Base-by-base conservation (phyloP, 2,888 invertebrate genomes). In the Amiota communis region DNA sequence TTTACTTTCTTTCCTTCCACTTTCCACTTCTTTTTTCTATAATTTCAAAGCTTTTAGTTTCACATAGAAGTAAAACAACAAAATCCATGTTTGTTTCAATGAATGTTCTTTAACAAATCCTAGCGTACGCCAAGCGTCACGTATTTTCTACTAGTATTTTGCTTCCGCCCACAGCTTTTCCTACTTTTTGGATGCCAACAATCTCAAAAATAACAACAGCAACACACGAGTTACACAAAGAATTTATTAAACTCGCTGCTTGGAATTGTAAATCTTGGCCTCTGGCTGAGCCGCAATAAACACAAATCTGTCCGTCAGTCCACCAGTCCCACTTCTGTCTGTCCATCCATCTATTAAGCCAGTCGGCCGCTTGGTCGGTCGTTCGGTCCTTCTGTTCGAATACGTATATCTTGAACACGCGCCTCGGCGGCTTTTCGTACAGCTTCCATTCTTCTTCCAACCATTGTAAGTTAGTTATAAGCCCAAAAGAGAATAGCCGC, bases 241-340 rank as follows among this genome's bases (percentile, higher is more conserved):
- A 83, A 87, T 87, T 88, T 88, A 88, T 87, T 84, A 80, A 75
- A 78, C 80, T 80, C 80, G 79, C 79, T 86, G 82, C 84, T 79
- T 75, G 78, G 78, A 80, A 80, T 81, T 80, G 78, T 87, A 87
- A 85, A 87, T 87, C 86, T 85, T 76, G 76, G 80, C 79, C 84
- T 75, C 79, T 80, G 82, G 80, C 87, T 79, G 74, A 78, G 78
- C 75, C 77, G 81, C 81, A 85, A 84, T 86, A 85, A 86, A 85
- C 86, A 85, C 86, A 57, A 65, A 83, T 83, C 36, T 36, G 80
- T 86, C 79, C 75, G 78, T 77, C 78, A 0, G 36, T 36, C 36
- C 36, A 6, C 36, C 6, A 36, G 8, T 36, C 78, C 73, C 74
- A 69, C 75, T 64, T 65, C 75, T 74, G 23, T 23, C 75, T 36